phyloP scores from a whole-genome alignment of 2,113 vertebrate genomes.

The Grantiella picta region DNA sequence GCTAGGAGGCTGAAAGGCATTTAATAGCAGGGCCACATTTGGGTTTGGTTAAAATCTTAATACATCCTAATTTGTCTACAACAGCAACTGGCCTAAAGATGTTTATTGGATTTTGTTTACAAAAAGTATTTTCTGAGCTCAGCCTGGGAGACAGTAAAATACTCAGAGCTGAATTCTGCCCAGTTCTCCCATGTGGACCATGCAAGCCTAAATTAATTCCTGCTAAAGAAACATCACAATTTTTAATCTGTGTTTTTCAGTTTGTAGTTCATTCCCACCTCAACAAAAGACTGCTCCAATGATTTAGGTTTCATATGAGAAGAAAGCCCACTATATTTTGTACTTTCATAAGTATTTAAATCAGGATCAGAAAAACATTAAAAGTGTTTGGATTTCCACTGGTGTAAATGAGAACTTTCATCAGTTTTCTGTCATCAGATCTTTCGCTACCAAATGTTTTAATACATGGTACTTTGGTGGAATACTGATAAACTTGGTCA shows the following conservation, averaged over 20 bases:
- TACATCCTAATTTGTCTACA: not conserved
- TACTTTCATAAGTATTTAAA: not conserved
- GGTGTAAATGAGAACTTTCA: not conserved
- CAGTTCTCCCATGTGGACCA: not conserved
- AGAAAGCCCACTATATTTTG: not conserved
- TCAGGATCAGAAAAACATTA: not conserved
- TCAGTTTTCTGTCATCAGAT: not conserved
- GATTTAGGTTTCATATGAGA: not conserved
- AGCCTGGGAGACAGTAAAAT: not conserved
- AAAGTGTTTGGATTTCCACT: not conserved
- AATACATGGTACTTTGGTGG: not conserved
- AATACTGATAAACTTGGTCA: not conserved
- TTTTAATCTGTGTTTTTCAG: not conserved
- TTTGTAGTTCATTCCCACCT: not conserved
- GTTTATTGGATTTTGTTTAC: not conserved
- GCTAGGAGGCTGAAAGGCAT: not conserved
- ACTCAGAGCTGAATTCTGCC: not conserved
- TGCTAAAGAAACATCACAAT: not conserved
- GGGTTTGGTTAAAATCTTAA: not conserved
- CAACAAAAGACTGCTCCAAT: not conserved
- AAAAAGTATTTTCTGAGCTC: not conserved
- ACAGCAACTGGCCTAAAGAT: not conserved
- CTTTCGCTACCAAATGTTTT: not conserved
- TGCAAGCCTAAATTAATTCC: not conserved
- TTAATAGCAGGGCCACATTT: not conserved